phyloP scores from a whole-genome alignment of 2,888 invertebrate species.

The Agrotis clavis region DNA sequence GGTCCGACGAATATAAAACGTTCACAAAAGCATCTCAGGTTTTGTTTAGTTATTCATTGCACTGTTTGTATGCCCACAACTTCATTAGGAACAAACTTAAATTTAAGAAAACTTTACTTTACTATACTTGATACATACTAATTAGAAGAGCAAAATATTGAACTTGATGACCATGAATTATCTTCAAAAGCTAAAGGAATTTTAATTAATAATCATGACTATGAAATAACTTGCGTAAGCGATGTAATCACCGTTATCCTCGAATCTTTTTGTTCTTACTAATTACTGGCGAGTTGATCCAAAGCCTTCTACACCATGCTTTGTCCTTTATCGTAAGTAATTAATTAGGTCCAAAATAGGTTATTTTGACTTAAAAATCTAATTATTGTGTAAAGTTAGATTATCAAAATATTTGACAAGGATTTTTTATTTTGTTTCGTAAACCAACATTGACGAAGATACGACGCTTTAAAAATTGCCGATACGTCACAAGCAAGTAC shows the following conservation, averaged over 20 bases:
- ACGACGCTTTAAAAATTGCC: too few relatives aligned
- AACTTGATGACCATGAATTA: conserved; percentile 3
- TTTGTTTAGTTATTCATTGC: conserved; percentile 35
- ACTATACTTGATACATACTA: conserved; percentile 26
- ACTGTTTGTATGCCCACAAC: conserved; percentile 30
- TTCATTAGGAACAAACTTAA: conserved; percentile 37
- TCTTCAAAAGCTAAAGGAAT: conserved; percentile 9
- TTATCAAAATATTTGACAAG: too few relatives aligned
- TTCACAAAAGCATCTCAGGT: not conserved
- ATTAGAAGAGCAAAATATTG: conserved; percentile 17
- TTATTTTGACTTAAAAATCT: too few relatives aligned
- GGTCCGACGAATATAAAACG: not conserved
- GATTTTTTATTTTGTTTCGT: too few relatives aligned
- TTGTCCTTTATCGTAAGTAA: conserved; percentile 19
- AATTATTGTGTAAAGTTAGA: too few relatives aligned
- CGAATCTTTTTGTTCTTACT: conserved; percentile 23
- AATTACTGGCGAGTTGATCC: conserved; percentile 20
- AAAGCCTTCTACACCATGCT: conserved; percentile 10
- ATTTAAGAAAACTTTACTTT: conserved; percentile 13
- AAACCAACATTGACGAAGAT: too few relatives aligned
- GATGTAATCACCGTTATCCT: conserved; percentile 5
- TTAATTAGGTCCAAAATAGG: not conserved
- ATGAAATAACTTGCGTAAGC: not conserved
- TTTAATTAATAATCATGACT: conserved; percentile 18
- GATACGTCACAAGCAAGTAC: too few relatives aligned